Evolutionary conservation across 2,888 invertebrate genomes (phyloP).

Genomic region (Thyatira batis): DNA sequence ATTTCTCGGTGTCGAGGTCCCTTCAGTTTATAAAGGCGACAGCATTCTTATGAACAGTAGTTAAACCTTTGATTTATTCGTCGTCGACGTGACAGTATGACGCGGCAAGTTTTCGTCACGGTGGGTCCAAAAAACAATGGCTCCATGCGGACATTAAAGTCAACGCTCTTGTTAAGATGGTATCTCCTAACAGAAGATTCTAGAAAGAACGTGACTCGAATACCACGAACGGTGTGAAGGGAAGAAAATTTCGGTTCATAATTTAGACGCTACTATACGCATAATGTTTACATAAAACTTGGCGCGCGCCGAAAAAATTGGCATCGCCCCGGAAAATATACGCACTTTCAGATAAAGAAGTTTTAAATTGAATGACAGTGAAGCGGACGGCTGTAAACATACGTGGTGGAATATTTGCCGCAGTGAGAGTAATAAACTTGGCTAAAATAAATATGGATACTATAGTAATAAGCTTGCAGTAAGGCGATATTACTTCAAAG

Average conservation of each 20-base stretch:
- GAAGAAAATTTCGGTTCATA: constrained; percentile 22
- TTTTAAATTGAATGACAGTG: background rate
- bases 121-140: constrained; percentile 50
- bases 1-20: constrained; percentile 49
- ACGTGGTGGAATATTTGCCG: background rate
- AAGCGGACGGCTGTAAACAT: constrained; percentile 1
- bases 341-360: constrained; percentile 3
- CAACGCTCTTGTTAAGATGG: constrained; percentile 44
- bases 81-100: constrained; percentile 46
- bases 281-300: constrained; percentile 32
- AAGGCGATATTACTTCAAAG: background rate
- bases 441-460: background rate
- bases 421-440: background rate
- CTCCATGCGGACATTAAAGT: constrained; percentile 42
- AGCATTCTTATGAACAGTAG: constrained; percentile 20
- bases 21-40: constrained; percentile 26
- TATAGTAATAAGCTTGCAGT: background rate
- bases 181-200: constrained; percentile 42
- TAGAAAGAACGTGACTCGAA: constrained; percentile 50
- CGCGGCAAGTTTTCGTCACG: constrained; percentile 46
- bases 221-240: constrained; percentile 35
- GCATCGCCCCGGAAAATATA: background rate
- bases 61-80: constrained; percentile 40
- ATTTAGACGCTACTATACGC: constrained; percentile 20
- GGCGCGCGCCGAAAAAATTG: background rate